phyloP scores from a whole-genome alignment of 2,888 invertebrate genomes.

The Campoletis raptor region DNA sequence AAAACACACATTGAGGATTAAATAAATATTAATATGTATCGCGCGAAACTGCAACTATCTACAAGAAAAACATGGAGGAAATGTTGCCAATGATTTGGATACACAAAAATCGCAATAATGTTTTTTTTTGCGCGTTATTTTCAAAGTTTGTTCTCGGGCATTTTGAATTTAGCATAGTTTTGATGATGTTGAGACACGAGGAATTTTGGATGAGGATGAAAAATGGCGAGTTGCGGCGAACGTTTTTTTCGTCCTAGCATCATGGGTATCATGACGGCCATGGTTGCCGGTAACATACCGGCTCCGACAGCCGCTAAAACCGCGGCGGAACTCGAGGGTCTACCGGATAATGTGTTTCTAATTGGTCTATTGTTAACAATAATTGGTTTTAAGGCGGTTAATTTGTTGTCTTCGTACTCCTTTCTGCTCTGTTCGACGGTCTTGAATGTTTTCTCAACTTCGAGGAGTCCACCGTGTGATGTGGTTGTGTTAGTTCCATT shows the following conservation, averaged over 20 bases:
- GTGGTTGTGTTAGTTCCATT: conserved; percentile 87
- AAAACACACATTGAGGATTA: conserved; percentile 32
- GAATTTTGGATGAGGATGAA: not conserved
- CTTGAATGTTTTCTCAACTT: conserved; percentile 90
- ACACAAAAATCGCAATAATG: not conserved
- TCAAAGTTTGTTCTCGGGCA: no score
- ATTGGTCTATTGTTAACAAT: conserved; percentile 80
- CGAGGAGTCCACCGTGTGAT: conserved; percentile 91
- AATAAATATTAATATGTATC: conserved; percentile 62
- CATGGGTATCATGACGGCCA: conserved; percentile 93
- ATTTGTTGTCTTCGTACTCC: conserved; percentile 82
- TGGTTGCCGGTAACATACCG: conserved; percentile 92
- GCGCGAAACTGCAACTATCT: conserved; percentile 38
- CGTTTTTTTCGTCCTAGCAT: conserved; percentile 88
- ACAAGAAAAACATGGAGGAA: conserved; percentile 22
- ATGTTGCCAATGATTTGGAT: not conserved
- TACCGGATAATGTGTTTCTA: conserved; percentile 27
- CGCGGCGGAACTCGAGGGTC: conserved; percentile 87
- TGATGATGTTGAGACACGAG: not conserved
- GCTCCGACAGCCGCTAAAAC: conserved; percentile 91
- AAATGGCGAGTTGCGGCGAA: conserved; percentile 45
- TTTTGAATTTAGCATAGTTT: not conserved
- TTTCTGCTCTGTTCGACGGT: conserved; percentile 88
- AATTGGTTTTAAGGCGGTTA: conserved; percentile 79
- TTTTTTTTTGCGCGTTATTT: not conserved